These are phyloP conservation scores for Rutpela maculata DNA, from an alignment of 2,888 invertebrate species.

Conservation along the genomic window DNA sequence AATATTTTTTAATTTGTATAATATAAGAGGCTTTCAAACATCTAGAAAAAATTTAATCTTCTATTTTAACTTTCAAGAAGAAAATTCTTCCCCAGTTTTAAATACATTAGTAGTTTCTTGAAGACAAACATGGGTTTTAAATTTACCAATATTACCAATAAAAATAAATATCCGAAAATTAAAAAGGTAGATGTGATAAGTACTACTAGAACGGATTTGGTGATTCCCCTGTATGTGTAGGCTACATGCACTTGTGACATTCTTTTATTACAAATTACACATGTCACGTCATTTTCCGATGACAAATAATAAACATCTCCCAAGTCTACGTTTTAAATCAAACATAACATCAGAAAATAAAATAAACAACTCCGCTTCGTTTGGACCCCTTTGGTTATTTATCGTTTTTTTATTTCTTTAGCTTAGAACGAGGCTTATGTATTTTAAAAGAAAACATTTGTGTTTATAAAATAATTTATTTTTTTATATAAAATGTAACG, in stretches of 20 bases:
- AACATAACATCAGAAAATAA: slow-evolving; percentile 19
- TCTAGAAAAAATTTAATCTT: too few species aligned
- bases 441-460: slow-evolving; percentile 22
- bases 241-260: neutral
- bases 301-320: slow-evolving; percentile 21
- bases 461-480: slow-evolving; percentile 21
- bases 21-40: too few species aligned
- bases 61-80: too few species aligned
- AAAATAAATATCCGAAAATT: neutral
- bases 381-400: slow-evolving; percentile 27
- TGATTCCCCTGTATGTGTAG: neutral
- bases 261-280: neutral
- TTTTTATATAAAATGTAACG: slow-evolving; percentile 17
- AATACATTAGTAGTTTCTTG: too few species aligned
- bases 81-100: too few species aligned
- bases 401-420: slow-evolving; percentile 11
- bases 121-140: too few species aligned
- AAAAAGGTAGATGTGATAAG: neutral
- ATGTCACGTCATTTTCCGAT: slow-evolving; percentile 8
- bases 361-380: slow-evolving; percentile 18
- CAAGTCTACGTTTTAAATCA: slow-evolving; percentile 9
- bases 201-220: neutral
- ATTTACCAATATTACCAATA: neutral
- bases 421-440: neutral
- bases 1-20: too few species aligned